Evolutionary conservation across 1,140 invertebrate genomes (phyloP).

Genomic region (Paralvinella palmiformis): DNA sequence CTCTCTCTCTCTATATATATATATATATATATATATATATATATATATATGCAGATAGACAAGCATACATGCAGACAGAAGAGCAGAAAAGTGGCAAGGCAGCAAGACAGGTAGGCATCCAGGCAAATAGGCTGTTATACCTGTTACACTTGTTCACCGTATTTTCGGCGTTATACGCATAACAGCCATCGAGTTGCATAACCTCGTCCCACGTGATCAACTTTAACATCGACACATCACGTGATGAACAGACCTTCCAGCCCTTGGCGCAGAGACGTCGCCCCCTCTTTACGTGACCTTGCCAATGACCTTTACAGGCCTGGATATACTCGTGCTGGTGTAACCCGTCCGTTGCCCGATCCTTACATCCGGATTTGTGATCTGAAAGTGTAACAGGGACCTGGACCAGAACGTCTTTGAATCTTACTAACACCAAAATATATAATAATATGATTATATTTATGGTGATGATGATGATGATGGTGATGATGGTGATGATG

Average conservation of each 20-base stretch:
- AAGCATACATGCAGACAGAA: too few species aligned
- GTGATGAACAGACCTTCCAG: slow-evolving; percentile 41
- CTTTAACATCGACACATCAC: slow-evolving; percentile 27
- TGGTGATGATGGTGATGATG: too few species aligned
- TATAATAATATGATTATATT: too few species aligned
- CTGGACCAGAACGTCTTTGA: too few species aligned
- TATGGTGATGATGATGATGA: too few species aligned
- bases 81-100: too few species aligned
- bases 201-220: slow-evolving; percentile 40
- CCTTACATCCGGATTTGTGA: slow-evolving; percentile 4
- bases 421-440: too few species aligned
- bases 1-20: too few species aligned
- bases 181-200: slow-evolving; percentile 35
- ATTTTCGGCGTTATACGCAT: slow-evolving; percentile 43
- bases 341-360: slow-evolving; percentile 15
- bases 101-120: neutral
- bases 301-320: slow-evolving; percentile 39
- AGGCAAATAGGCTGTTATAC: slow-evolving; percentile 17
- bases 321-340: slow-evolving; percentile 17
- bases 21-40: too few species aligned
- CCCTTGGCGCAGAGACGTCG: slow-evolving; percentile 34
- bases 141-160: slow-evolving; percentile 31
- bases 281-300: slow-evolving; percentile 38
- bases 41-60: too few species aligned
- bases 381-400: too few species aligned